Evolutionary conservation across 2,113 vertebrate species (phyloP).

Genomic region (Aptenodytes forsteri): DNA sequence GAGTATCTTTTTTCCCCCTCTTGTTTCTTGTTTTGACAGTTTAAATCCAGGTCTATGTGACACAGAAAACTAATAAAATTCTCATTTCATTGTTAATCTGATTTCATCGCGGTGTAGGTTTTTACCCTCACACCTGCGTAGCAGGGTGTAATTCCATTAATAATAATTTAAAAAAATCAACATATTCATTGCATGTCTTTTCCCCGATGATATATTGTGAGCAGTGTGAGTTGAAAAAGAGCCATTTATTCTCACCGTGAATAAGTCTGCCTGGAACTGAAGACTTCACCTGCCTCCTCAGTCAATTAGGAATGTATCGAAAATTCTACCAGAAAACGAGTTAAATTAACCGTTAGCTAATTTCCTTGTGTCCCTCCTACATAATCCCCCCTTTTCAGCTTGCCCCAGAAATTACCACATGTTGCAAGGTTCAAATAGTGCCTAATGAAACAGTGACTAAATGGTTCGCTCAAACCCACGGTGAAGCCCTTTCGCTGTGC

Average conservation of each 20-base stretch:
- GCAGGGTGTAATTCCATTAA: slow-evolving; percentile 94
- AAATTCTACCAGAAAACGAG: slow-evolving; percentile 96
- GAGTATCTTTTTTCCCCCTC: not conserved
- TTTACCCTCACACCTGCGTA: slow-evolving; percentile 91
- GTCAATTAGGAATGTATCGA: slow-evolving; percentile 99
- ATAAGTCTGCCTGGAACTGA: slow-evolving; percentile 91
- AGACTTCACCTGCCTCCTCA: slow-evolving; percentile 98
- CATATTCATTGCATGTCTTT: slow-evolving; percentile 97
- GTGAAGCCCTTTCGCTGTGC: slow-evolving; percentile 82
- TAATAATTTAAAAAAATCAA: slow-evolving; percentile 87
- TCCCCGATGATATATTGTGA: slow-evolving; percentile 92
- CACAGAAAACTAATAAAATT: slow-evolving; percentile 76
- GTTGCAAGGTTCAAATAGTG: slow-evolving; percentile 98
- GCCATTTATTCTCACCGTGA: slow-evolving; percentile 91
- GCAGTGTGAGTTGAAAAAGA: slow-evolving; percentile 87
- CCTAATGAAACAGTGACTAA: slow-evolving; percentile 98
- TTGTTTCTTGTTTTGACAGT: slow-evolving; percentile 78
- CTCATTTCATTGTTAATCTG: slow-evolving; percentile 83
- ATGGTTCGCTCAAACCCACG: slow-evolving; percentile 79
- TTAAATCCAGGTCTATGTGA: slow-evolving; percentile 74
- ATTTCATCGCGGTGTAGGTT: slow-evolving; percentile 79
- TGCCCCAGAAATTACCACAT: slow-evolving; percentile 95
- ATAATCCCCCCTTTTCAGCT: slow-evolving; percentile 92
- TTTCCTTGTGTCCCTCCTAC: slow-evolving; percentile 93
- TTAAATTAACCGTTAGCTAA: slow-evolving; percentile 99